phyloP scores from a whole-genome alignment of 2,888 invertebrate species.

The Deilephila elpenor region DNA sequence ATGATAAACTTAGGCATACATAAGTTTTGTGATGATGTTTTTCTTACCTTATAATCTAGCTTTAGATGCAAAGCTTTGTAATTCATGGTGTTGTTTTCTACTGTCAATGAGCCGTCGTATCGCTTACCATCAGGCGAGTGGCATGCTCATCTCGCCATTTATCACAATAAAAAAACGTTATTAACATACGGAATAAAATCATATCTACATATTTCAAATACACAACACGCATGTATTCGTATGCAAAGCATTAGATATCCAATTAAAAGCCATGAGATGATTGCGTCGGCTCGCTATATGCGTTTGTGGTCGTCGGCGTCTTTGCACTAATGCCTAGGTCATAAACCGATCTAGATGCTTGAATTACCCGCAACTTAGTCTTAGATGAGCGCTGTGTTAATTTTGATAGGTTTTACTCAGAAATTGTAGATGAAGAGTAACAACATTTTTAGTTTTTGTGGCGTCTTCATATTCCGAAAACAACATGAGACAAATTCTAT shows the following conservation, averaged over 20 bases:
- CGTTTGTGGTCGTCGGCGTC: conserved; percentile 67
- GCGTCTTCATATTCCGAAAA: not conserved
- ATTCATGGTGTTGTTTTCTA: no score
- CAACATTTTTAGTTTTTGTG: conserved; percentile 39
- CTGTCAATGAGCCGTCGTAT: no score
- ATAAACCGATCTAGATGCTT: conserved; percentile 59
- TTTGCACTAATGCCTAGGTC: conserved; percentile 66
- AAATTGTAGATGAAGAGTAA: conserved; percentile 44
- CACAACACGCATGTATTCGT: not conserved
- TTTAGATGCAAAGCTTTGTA: no score
- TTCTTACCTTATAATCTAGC: no score
- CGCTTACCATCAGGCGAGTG: no score
- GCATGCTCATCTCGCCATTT: no score
- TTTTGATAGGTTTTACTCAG: not conserved
- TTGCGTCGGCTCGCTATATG: conserved; percentile 56
- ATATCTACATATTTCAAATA: not conserved
- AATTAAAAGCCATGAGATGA: conserved; percentile 69
- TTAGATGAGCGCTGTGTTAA: conserved; percentile 43
- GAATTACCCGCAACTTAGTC: conserved; percentile 69
- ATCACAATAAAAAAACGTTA: no score
- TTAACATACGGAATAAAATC: no score
- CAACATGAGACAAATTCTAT: not conserved
- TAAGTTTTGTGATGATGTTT: no score
- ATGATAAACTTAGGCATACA: no score
- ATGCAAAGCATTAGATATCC: conserved; percentile 49